Evolutionary conservation across 2,113 vertebrate species (phyloP), one percentile per base, ranked within the genome.

Genomic region (Chinchilla lanigera): DNA sequence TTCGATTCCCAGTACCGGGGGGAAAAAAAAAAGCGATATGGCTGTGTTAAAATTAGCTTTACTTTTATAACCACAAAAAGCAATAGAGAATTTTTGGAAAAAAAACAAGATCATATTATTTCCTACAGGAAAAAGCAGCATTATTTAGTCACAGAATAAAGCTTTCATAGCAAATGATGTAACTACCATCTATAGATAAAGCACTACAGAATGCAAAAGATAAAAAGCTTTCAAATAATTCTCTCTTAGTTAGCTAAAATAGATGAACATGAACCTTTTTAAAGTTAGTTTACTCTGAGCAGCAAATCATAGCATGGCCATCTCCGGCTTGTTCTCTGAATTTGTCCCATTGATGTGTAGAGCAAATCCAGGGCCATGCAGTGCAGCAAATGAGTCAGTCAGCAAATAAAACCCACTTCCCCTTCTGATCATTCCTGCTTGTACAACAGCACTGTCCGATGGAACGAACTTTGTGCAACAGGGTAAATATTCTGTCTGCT

Each of bases 341-440:
- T 80, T 52, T 67, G 47, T 71, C 38, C 22, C 58, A 90, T 84
- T 60, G 61, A 41, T 11, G 2, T 17, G 13, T 19, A 83, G n/a
- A 92, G 60, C 97, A 77, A 33, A 47, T 35, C 35, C 67, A 96
- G 38, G 0, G 0, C 50, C 35, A 44, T 54, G 30, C 80, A 61
- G n/a, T 80, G 69, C 44, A 33, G 75, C 3, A 30, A 50, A 73
- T 97, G 96, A 98, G n/a, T 94, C 78, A 92, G 95, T 98, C 96
- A 71, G 84, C 94, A 94, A 97, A 80, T 91, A 97, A 97, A 98
- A 98, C 99, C 98, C 89, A 99, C 99, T 52, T 87, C 52, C 69
- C 75, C 94, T 91, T 97, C 93, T 16, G 90, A 41, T 58, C 92
- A 30, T 95, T 96, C 35, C 84, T 0, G 26, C 99, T 99, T 97